Evolutionary conservation across 2,888 invertebrate genomes (phyloP), one percentile per base, ranked within the genome.

Genomic region (Protula sp.): DNA sequence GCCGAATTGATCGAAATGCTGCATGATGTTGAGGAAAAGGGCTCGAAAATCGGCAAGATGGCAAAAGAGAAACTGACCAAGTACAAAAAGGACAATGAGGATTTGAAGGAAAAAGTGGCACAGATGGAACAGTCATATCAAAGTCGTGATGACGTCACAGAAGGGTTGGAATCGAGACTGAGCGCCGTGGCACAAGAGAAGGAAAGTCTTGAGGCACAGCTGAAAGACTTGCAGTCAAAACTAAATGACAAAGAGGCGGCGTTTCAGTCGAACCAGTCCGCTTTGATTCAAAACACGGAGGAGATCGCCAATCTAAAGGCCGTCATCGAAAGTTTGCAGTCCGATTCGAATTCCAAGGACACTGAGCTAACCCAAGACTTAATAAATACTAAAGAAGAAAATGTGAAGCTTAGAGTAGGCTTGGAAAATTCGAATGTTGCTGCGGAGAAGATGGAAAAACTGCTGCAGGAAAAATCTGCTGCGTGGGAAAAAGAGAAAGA

Each of bases 61-160:
- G 62, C 62, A 5, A 62, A 62, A 29, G 60, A 62, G 30, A 62
- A 62, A 57, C 45, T 61, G 31, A 38, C 38, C 14, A 30, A 58
- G 55, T 61, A 61, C 30, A 55, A 48, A 24, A 50, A 29, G 3
- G 55, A 55, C 45, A 61, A 58, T 48, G 45, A 47, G 3, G n/a
- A 47, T 24, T 47, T 61, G 9, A 38, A 58, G 51, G 47, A 58
- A 29, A 54, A 61, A 38, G 38, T 38, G 19, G 38, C 9, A 19
- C 9, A 38, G 19, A 14, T 38, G 19, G 38, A 38, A 19, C 9
- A 38, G 19, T 14, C 38, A 9, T 38, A 14, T 9, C 9, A 19
- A 38, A 19, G 19, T 9, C 9, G 38, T 9, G 19, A 38, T 9
- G 38, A 38, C 9, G 9, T 14, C 9, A 38, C 19, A 14, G 38